A percentile compares a stretch with the other conserved stretches of the same genome.
Evolutionary conservation across 2,113 vertebrate genomes (phyloP).

Genomic region (Canis aureus): DNA sequence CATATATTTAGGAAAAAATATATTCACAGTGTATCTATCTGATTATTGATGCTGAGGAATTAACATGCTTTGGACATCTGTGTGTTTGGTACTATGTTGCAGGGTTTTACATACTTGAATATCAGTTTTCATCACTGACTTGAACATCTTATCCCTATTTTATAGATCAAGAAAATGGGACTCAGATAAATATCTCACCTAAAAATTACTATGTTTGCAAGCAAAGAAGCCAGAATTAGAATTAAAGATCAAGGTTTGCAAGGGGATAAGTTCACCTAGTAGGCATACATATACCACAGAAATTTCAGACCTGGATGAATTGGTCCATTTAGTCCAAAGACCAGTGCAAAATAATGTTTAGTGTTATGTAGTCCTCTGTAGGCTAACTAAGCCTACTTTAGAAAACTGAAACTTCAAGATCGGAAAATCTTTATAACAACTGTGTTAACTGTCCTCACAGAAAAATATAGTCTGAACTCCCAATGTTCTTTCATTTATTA

Average conservation of each 20-base stretch:
- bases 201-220: not conserved
- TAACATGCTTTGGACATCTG: not conserved
- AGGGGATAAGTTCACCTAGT: not conserved
- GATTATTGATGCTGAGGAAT: not conserved
- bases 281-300: not conserved
- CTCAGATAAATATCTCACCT: not conserved
- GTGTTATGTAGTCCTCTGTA: not conserved
- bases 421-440: not conserved
- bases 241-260: not conserved
- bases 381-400: constrained; percentile 15
- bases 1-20: not conserved
- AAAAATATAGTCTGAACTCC: not conserved
- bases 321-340: not conserved
- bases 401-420: not conserved
- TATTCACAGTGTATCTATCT: not conserved
- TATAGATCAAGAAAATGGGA: not conserved
- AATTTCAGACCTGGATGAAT: not conserved
- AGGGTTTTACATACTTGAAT: not conserved
- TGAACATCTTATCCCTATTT: not conserved
- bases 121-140: not conserved
- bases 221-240: not conserved
- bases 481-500: not conserved
- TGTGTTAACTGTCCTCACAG: not conserved
- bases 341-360: not conserved
- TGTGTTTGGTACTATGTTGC: not conserved